These are phyloP conservation scores for Anarrhichthys ocellatus DNA, from an alignment of 2,113 vertebrate species.

Conservation along the genomic window DNA sequence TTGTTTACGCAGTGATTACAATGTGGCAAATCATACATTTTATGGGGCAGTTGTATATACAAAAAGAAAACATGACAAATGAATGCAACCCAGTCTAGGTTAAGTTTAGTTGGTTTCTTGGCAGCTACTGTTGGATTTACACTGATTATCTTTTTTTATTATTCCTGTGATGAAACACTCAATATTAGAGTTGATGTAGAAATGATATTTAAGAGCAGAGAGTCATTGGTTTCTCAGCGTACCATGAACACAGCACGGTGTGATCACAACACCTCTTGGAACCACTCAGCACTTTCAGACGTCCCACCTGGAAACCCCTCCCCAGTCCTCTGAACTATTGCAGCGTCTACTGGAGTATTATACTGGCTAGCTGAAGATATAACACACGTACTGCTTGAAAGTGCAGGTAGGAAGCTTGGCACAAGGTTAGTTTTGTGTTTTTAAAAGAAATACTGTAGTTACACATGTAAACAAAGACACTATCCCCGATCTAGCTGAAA, in stretches of 20 bases:
- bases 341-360: constrained; percentile 80
- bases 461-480: constrained; percentile 86
- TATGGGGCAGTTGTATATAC: constrained; percentile 32
- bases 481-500: constrained; percentile 76
- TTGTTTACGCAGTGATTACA: constrained; percentile 14
- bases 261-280: constrained; percentile 34
- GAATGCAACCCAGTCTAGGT: constrained; percentile 47
- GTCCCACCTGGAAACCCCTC: constrained; percentile 43
- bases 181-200: constrained; percentile 43
- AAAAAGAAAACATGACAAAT: constrained; percentile 44
- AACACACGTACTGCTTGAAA: constrained; percentile 82
- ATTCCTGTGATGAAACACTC: constrained; percentile 27
- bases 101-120: constrained; percentile 65
- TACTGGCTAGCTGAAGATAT: constrained; percentile 80
- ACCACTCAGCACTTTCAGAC: constrained; percentile 32
- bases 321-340: constrained; percentile 66
- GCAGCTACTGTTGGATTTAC: constrained; percentile 66
- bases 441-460: constrained; percentile 79
- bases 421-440: constrained; percentile 83
- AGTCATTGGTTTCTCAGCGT: constrained; percentile 64
- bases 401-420: constrained; percentile 83
- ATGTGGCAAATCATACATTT: constrained; percentile 11
- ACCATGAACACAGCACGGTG: constrained; percentile 44
- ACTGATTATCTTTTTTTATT: constrained; percentile 1
- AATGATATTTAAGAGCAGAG: constrained; percentile 49